Percentiles rank a stretch among this genome's conserved stretches.
Evolutionary conservation across 1,140 invertebrate genomes (phyloP).

Genomic region (Sminthurinus signatus): DNA sequence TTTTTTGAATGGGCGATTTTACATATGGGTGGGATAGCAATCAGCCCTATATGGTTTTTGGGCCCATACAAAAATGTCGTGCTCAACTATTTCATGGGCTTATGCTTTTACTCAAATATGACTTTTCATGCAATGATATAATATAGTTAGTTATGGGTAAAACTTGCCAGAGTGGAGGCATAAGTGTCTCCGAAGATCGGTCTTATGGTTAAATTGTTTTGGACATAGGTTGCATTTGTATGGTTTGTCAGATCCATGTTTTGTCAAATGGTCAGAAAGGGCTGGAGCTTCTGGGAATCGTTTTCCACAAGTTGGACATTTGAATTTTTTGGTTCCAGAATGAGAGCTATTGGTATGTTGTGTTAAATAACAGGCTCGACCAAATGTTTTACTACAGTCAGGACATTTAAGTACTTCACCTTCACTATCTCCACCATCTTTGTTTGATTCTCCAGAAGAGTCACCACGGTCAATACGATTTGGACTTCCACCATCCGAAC

Average conservation of each 20-base stretch:
- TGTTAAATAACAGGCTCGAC: constrained; percentile 76
- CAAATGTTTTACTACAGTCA: constrained; percentile 76
- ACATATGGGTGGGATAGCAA: too few relatives aligned
- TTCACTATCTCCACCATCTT: constrained; percentile 39
- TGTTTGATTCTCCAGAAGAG: background rate
- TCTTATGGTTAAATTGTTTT: constrained; percentile 86
- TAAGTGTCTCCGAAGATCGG: constrained; percentile 79
- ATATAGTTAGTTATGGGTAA: too few relatives aligned
- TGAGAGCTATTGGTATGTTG: constrained; percentile 87
- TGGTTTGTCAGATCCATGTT: constrained; percentile 76
- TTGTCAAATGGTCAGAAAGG: constrained; percentile 58
- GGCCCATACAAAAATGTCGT: too few relatives aligned
- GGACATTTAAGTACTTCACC: constrained; percentile 63
- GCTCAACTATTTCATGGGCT: too few relatives aligned
- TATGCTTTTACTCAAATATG: too few relatives aligned
- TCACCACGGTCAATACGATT: background rate
- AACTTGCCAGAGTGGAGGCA: constrained; percentile 61
- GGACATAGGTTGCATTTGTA: constrained; percentile 81
- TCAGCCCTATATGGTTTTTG: too few relatives aligned
- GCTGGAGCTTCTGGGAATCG: constrained; percentile 55
- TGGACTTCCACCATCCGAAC: constrained; percentile 8
- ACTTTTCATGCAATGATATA: too few relatives aligned
- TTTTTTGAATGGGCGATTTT: too few relatives aligned
- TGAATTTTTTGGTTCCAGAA: constrained; percentile 74
- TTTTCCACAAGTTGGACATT: constrained; percentile 76